Evolutionary conservation across 1,140 invertebrate genomes (phyloP), one percentile per base, ranked within the genome.

Genomic region (Solen grandis): DNA sequence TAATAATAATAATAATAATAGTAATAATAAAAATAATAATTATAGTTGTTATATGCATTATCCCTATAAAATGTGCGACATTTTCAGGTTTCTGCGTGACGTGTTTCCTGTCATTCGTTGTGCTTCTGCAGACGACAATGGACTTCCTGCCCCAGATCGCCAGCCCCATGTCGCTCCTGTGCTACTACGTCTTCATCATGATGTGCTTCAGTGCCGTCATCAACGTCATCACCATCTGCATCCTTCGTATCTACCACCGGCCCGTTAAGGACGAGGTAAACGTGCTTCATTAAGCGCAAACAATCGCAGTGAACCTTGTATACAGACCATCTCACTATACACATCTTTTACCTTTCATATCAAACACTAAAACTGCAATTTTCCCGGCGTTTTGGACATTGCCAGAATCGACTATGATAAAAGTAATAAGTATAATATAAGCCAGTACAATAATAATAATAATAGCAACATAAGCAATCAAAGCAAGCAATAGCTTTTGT

Each of bases 81-180:
- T n/a, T 78, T 69, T 31, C 35, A 78, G 77, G 77, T 8, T 80
- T 80, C 41, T 80, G 36, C 22, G 69, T 80, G n/a, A 80, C 77
- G 54, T 80, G 77, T 72, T 80, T 80, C 68, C 68, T 80, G 57
- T 50, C 77, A 46, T 80, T 80, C 33, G 68, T 80, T 3, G 68
- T 80, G 1, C 36, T 80, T 55, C 62, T 80, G 66, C 77, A 80
- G 68, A 80, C 77, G 57, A 72, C 68, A 72, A 80, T 80, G 77
- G 19, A 70, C 8, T 80, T 80, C 50, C 77, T 80, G 16, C 77
- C 77, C 19, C 54, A 80, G 50, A 50, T 72, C 27, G 66, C 77
- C 5, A 72, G 33, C 31, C 77, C 77, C 0, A 80, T 80, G 77
- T 72, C 66, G 10, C 59, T 80, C 5, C 33, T 80, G 14, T 80